These are phyloP conservation scores for Venusia cambrica DNA, from an alignment of 2,888 invertebrate genomes.

Conservation along the genomic window DNA sequence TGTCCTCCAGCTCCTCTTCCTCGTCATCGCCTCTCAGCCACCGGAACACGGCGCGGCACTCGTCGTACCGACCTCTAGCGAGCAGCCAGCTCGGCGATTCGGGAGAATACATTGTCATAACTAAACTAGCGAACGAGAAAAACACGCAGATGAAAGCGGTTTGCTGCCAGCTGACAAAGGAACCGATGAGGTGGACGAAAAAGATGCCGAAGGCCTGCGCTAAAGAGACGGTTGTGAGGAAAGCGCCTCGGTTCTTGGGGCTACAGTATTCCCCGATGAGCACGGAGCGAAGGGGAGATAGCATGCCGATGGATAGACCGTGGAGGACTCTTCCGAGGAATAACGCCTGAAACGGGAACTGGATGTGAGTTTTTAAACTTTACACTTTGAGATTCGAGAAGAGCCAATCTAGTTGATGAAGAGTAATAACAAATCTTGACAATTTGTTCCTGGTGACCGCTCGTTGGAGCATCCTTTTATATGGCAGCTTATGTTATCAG, in stretches of 20 bases:
- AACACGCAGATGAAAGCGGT: slow-evolving; percentile 70
- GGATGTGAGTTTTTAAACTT: too few species aligned
- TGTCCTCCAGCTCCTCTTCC: slow-evolving; percentile 56
- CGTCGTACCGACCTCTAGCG: slow-evolving; percentile 64
- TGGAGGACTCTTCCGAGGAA: slow-evolving; percentile 51
- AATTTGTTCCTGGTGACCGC: too few species aligned
- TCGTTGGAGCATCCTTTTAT: too few species aligned
- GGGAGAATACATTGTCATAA: slow-evolving; percentile 60
- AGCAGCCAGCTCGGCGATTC: slow-evolving; percentile 84
- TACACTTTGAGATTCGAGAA: too few species aligned
- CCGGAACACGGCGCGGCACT: slow-evolving; percentile 75
- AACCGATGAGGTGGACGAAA: slow-evolving; percentile 81
- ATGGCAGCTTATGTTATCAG: too few species aligned
- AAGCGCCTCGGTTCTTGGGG: slow-evolving; percentile 80
- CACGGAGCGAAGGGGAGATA: slow-evolving; percentile 66
- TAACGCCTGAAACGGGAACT: slow-evolving; percentile 51
- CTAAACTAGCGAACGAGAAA: slow-evolving; percentile 65
- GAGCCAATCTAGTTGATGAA: too few species aligned
- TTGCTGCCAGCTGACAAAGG: slow-evolving; percentile 75
- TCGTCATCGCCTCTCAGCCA: slow-evolving; percentile 77
- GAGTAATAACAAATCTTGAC: too few species aligned
- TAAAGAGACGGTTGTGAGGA: slow-evolving; percentile 79
- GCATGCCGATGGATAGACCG: slow-evolving; percentile 73
- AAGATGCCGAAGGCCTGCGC: slow-evolving; percentile 81
- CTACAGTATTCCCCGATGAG: slow-evolving; percentile 78